phyloP scores from a whole-genome alignment of 2,888 invertebrate genomes.

The Chloromyia formosa region DNA sequence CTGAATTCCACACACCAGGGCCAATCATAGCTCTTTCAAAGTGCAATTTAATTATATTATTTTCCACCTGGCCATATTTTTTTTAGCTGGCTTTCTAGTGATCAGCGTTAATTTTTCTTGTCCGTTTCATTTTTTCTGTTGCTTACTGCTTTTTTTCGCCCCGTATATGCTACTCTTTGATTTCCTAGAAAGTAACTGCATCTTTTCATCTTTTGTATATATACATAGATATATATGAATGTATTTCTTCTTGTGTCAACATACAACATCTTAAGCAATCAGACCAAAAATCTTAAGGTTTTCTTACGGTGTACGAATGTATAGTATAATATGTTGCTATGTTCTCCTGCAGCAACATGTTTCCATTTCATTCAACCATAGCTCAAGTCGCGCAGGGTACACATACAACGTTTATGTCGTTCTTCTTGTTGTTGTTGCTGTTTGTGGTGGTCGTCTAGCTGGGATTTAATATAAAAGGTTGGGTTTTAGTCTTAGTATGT shows the following conservation, averaged over 20 bases:
- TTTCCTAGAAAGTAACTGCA: constrained; percentile 49
- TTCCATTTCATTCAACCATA: constrained; percentile 31
- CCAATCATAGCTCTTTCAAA: not conserved
- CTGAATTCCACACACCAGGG: not conserved
- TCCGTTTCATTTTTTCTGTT: not conserved
- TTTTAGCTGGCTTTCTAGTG: not conserved
- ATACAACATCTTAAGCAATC: constrained; percentile 46
- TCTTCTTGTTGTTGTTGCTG: too few species aligned
- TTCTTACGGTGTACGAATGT: constrained; percentile 27
- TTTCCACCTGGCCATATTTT: not conserved
- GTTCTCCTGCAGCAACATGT: constrained; percentile 23
- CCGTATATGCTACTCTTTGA: constrained; percentile 12
- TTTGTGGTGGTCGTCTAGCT: too few species aligned
- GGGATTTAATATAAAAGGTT: constrained; percentile 23
- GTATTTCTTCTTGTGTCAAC: not conserved
- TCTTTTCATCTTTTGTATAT: constrained; percentile 41
- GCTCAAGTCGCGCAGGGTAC: not conserved
- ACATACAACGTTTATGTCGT: too few species aligned
- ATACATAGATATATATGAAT: too few species aligned
- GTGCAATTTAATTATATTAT: not conserved
- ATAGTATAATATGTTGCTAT: not conserved
- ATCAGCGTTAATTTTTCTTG: constrained; percentile 1
- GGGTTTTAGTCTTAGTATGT: constrained; percentile 14
- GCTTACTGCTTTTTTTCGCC: too few species aligned
- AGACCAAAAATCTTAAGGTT: constrained; percentile 45